Evolutionary conservation across 2,888 invertebrate species (phyloP), one percentile per base, ranked within the genome.

Genomic region (Leistus spinibarbis): DNA sequence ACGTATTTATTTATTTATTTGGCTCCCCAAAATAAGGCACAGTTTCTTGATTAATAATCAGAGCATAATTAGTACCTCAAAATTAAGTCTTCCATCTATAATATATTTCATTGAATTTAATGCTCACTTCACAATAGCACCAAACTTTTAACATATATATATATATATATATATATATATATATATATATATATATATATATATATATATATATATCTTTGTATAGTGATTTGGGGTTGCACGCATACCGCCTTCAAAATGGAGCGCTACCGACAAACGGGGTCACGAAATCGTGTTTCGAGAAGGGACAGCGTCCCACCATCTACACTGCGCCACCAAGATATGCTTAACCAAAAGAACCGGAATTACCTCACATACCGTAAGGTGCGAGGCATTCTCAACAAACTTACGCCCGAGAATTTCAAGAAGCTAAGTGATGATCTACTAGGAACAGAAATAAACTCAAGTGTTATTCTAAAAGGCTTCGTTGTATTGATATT

Each of bases 401-500:
- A 99, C 90, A 98, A 98, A 89, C 95, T 99, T 88, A 98, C 98
- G 84, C 98, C 98, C 86, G 98, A 99, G 90, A 98, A 98, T 89
- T 98, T 98, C 90, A 95, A 96, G 90, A 98, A 98, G 93, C 92
- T 99, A 90, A 97, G 97, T 91, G 94, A 97, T 91, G 98, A 98
- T 88, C 90, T 99, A 88, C 92, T 98, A 85, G 94, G 93, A 87
- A 93, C 97, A 87, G 97, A 98, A 87, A 93, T 98, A 83, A 95
- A 96, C 88, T 96, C 97, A 82, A 92, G 93, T 88, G 92, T 92
- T 87, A 95, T 98, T 89, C 92, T 98, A 84, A 96, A 95, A 90
- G 97, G 98, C 87, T 96, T 98, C 84, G 98, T 98, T 88, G 88
- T 91, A 81, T 90, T 98, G 90, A 98, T 98, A 88, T 98, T 98